These are phyloP conservation scores for Oncopodura yosiiana DNA, from an alignment of 1,140 invertebrate species.

Conservation along the genomic window DNA sequence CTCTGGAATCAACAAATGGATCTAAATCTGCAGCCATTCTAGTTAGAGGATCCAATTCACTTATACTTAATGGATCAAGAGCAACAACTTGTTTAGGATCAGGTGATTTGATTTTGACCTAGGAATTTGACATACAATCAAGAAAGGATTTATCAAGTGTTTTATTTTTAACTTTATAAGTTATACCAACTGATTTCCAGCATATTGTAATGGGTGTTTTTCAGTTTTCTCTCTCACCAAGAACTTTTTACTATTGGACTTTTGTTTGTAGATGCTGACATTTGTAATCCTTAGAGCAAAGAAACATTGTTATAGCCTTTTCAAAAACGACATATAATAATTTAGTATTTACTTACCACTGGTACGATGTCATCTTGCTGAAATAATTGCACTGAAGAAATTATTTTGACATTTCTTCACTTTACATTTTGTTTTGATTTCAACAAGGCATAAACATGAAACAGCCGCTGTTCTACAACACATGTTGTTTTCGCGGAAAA, in stretches of 20 bases:
- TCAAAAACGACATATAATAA: background rate
- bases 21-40: conserved; percentile 49
- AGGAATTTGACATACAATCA: background rate
- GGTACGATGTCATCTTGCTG: conserved; percentile 11
- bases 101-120: background rate
- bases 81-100: conserved; percentile 19
- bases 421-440: too few species aligned
- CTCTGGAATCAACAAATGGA: conserved; percentile 14
- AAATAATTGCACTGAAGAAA: too few species aligned
- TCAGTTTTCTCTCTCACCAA: conserved; percentile 3
- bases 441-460: too few species aligned
- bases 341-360: conserved; percentile 6
- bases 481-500: too few species aligned
- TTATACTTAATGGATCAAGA: conserved; percentile 18
- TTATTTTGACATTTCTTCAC: too few species aligned
- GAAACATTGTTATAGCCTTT: background rate
- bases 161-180: background rate
- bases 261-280: conserved; percentile 8
- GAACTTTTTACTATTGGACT: conserved; percentile 8
- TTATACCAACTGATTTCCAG: background rate
- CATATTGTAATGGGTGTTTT: conserved; percentile 17
- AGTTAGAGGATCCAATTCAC: conserved; percentile 53
- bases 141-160: background rate
- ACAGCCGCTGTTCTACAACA: too few species aligned
- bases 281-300: conserved; percentile 3